phyloP scores from a whole-genome alignment of 2,797 vertebrate species.

The Astyanax mexicanus region DNA sequence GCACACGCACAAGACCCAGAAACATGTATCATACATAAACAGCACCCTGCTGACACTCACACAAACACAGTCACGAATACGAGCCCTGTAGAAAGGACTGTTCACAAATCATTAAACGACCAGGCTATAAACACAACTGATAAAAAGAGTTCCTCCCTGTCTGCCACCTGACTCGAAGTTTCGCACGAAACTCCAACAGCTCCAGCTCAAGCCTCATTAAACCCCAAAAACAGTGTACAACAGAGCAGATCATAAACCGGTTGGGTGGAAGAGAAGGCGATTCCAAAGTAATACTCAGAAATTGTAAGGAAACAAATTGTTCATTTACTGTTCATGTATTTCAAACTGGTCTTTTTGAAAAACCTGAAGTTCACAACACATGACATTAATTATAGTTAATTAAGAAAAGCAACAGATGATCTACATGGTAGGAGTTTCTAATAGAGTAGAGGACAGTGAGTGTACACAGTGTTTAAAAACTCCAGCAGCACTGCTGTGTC shows the following conservation, averaged over 20 bases:
- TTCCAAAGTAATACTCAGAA: too few relatives aligned
- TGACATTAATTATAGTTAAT: too few relatives aligned
- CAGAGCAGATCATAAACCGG: not conserved
- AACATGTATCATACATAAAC: conserved; percentile 30
- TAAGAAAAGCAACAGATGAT: too few relatives aligned
- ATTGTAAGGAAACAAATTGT: too few relatives aligned
- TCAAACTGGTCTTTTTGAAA: too few relatives aligned
- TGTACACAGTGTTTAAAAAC: too few relatives aligned
- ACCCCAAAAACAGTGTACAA: not conserved
- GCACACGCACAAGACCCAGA: conserved; percentile 13
- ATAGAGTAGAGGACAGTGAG: too few relatives aligned
- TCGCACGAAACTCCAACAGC: conserved; percentile 36
- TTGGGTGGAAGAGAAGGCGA: too few relatives aligned
- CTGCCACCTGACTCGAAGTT: conserved; percentile 25
- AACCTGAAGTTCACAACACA: too few relatives aligned
- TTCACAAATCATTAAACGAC: conserved; percentile 55
- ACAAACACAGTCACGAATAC: conserved; percentile 5
- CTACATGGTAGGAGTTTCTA: too few relatives aligned
- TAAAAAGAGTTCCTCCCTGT: conserved; percentile 10
- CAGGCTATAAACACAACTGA: conserved; percentile 2
- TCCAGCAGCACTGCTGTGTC: too few relatives aligned
- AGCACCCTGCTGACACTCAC: conserved; percentile 24
- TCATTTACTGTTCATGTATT: too few relatives aligned
- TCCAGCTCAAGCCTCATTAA: not conserved
- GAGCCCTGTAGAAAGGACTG: conserved; percentile 26